Conservation (phyloP, 2,888 invertebrate genomes). For the Junonia oenone region DNA sequence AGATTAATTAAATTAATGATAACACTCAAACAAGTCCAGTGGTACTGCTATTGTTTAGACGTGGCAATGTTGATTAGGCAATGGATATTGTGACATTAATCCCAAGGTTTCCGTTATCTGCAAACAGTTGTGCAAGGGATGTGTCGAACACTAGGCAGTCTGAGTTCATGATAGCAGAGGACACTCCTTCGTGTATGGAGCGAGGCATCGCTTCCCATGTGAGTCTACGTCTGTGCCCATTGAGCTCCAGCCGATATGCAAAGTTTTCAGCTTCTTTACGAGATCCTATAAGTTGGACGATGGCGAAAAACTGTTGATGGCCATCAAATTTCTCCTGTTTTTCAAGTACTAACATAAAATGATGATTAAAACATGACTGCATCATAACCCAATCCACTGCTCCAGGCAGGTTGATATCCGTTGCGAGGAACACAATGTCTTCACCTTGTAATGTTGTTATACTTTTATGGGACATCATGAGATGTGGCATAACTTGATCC, state of each 20-base stretch:
- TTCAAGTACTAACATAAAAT: constrained; percentile 99
- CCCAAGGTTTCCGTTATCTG: constrained; percentile 99
- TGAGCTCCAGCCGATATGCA: constrained; percentile 98
- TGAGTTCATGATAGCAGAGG: constrained; percentile 97
- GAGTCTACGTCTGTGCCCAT: constrained; percentile 94
- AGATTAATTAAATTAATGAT: constrained; percentile 34
- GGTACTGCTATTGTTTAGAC: constrained; percentile 19
- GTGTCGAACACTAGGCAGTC: constrained; percentile 99
- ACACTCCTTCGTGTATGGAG: constrained; percentile 98
- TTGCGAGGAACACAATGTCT: constrained; percentile 99
- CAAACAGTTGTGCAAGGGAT: constrained; percentile 97
- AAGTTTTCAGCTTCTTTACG: constrained; percentile 99
- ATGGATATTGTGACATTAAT: constrained; percentile 99
- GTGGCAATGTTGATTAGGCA: constrained; percentile 78
- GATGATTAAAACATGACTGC: constrained; percentile 99
- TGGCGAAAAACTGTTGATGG: constrained; percentile 97
- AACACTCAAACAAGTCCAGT: constrained; percentile 21
- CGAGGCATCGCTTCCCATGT: constrained; percentile 99
- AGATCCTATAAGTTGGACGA: constrained; percentile 99
- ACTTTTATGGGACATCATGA: constrained; percentile 98
- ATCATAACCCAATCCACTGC: constrained; percentile 99
- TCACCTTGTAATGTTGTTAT: constrained; percentile 99
- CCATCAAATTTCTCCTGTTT: constrained; percentile 99
- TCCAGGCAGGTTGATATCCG: constrained; percentile 99
- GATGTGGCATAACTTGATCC: constrained; percentile 98